Evolutionary conservation across 2,888 invertebrate genomes (phyloP).

Genomic region (Yponomeuta cagnagella): DNA sequence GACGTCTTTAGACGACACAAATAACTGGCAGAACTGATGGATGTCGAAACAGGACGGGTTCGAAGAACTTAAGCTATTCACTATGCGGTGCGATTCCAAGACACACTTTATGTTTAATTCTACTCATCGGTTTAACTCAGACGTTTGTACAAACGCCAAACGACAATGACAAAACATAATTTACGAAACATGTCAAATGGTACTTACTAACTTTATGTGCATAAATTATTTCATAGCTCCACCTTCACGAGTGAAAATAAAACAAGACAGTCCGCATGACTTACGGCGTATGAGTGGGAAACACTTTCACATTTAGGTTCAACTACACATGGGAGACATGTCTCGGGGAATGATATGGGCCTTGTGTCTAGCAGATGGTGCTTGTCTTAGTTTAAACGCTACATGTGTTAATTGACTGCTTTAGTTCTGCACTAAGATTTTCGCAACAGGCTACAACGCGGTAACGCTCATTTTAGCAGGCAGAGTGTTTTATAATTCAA

Average conservation of each 20-base stretch:
- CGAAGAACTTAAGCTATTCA: slow-evolving; percentile 40
- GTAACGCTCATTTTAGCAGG: too few relatives aligned
- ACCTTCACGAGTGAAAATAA: slow-evolving; percentile 11
- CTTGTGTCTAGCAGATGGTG: slow-evolving; percentile 13
- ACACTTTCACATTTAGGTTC: slow-evolving; percentile 3
- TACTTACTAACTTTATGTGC: not conserved
- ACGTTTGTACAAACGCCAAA: not conserved
- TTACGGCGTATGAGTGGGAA: slow-evolving; percentile 6
- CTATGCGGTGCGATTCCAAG: not conserved
- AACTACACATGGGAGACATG: slow-evolving; percentile 11
- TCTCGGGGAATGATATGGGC: slow-evolving; percentile 2
- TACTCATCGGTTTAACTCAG: not conserved
- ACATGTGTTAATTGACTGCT: not conserved
- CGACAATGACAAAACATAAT: not conserved
- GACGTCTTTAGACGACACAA: slow-evolving; percentile 44
- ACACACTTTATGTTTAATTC: not conserved
- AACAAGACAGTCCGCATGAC: not conserved
- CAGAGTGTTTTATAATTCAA: too few relatives aligned
- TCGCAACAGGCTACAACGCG: not conserved
- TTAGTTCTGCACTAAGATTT: not conserved
- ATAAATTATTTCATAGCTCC: not conserved
- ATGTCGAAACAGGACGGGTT: slow-evolving; percentile 42
- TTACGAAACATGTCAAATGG: not conserved
- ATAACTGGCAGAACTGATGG: slow-evolving; percentile 42
- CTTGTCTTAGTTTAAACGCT: not conserved